These are phyloP conservation scores for Azemiops feae DNA, from an alignment of 2,113 vertebrate genomes.

Conservation along the genomic window DNA sequence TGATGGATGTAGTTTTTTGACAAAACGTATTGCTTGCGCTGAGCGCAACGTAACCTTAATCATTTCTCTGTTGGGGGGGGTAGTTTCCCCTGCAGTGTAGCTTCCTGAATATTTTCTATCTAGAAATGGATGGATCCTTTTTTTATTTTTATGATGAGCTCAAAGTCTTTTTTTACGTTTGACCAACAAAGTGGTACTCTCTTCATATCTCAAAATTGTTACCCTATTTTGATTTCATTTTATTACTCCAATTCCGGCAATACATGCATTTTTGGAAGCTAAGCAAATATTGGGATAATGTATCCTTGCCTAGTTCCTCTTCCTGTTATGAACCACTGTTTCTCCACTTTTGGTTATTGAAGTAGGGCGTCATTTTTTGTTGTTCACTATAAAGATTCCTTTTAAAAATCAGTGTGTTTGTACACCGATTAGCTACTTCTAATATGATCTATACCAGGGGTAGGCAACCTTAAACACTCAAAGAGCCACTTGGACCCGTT, in stretches of 20 bases:
- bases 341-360: not conserved
- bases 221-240: not conserved
- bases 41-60: not conserved
- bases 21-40: not conserved
- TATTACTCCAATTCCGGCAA: not conserved
- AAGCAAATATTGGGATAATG: not conserved
- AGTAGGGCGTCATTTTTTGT: not conserved
- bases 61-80: not conserved
- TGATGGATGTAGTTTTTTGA: not conserved
- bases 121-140: not conserved
- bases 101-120: not conserved
- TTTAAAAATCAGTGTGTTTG: not conserved
- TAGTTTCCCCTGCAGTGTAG: not conserved
- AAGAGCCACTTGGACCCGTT: too few species aligned
- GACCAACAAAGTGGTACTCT: not conserved
- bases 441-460: too few species aligned
- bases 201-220: not conserved
- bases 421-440: not conserved
- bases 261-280: not conserved
- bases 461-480: too few species aligned
- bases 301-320: not conserved
- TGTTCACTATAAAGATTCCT: not conserved
- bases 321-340: not conserved
- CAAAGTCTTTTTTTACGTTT: not conserved
- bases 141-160: not conserved